Percentiles rank a stretch among this genome's conserved stretches.
Conservation (phyloP, 1,140 invertebrate genomes). For the Eurosta solidaginis region DNA sequence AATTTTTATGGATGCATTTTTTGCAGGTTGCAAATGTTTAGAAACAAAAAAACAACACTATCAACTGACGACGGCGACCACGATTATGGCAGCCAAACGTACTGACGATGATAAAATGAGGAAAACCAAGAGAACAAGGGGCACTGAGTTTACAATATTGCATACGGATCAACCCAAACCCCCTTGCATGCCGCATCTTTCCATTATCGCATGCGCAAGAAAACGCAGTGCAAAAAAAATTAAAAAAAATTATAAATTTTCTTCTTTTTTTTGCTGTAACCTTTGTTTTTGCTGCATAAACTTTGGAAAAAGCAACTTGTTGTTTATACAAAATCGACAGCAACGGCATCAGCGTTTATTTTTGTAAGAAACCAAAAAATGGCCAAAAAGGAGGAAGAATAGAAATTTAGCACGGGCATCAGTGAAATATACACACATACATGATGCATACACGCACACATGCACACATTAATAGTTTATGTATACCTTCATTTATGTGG, state of each 20-base stretch:
- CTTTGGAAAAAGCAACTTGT: constrained; percentile 34
- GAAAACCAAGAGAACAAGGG: neutral
- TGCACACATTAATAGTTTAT: no score
- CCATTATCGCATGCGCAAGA: neutral
- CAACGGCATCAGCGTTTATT: constrained; percentile 1
- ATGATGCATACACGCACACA: no score
- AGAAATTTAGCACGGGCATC: neutral
- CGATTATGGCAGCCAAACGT: neutral
- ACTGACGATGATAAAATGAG: neutral
- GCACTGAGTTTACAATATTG: no score
- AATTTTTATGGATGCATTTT: constrained; percentile 29
- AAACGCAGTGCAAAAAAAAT: neutral
- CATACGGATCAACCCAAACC: no score
- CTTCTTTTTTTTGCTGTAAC: neutral
- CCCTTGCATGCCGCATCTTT: neutral
- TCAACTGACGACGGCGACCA: neutral
- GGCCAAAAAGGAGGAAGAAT: neutral
- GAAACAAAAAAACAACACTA: neutral
- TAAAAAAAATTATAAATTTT: neutral
- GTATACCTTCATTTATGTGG: no score
- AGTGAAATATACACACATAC: neutral
- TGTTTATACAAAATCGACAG: constrained; percentile 31
- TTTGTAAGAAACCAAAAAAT: neutral
- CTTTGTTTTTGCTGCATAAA: neutral
- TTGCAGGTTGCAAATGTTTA: neutral